Conservation (phyloP, 1,140 invertebrate genomes). For the Pachypsylla venusta region DNA sequence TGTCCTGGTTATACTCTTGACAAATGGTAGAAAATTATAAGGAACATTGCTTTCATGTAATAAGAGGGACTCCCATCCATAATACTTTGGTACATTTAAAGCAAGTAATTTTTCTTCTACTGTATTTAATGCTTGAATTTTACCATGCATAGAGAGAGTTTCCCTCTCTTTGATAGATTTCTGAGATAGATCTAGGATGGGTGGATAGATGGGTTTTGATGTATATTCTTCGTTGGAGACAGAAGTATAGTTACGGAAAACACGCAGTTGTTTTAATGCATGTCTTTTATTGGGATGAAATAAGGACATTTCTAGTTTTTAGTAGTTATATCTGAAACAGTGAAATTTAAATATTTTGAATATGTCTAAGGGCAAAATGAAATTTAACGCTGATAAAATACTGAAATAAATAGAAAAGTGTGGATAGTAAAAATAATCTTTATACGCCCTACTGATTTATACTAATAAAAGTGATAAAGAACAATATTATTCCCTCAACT, state of each 20-base stretch:
- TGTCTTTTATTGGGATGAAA: neutral
- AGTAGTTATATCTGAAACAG: no score
- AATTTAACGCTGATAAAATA: no score
- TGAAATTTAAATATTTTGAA: no score
- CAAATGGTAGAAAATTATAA: slow-evolving; percentile 48
- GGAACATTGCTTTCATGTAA: slow-evolving; percentile 41
- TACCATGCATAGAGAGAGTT: slow-evolving; percentile 8
- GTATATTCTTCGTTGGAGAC: neutral
- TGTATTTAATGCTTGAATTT: slow-evolving; percentile 35
- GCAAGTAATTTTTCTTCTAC: slow-evolving; percentile 69
- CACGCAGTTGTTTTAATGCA: neutral
- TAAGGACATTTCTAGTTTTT: no score
- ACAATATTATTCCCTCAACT: no score
- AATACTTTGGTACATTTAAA: slow-evolving; percentile 61
- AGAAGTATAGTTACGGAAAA: neutral
- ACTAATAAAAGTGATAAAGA: no score
- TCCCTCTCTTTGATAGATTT: neutral
- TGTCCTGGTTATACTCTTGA: slow-evolving; percentile 57
- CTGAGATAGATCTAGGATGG: slow-evolving; percentile 4
- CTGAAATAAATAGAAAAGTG: no score
- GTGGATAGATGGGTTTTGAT: neutral
- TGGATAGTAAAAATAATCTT: no score
- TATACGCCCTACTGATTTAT: no score
- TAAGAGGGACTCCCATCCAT: slow-evolving; percentile 49
- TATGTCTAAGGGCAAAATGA: no score